A percentile compares a stretch with the other conserved stretches of the same genome.
These are phyloP conservation scores for Willisornis vidua DNA, from an alignment of 2,113 vertebrate genomes.

Conservation along the genomic window DNA sequence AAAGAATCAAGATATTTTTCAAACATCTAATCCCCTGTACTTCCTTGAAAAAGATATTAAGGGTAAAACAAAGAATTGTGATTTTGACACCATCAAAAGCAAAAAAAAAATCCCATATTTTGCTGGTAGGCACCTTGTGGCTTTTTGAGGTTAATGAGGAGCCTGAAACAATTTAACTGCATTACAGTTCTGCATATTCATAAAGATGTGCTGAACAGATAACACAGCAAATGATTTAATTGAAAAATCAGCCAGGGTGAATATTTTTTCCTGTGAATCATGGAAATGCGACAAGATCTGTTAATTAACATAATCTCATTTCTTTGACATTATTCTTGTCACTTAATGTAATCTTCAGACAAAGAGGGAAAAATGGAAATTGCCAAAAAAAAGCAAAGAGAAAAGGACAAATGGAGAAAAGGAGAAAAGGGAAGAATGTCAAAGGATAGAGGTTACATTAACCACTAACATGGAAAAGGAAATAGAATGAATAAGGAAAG, in stretches of 20 bases:
- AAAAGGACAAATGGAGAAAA: background rate
- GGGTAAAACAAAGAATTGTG: constrained; percentile 10
- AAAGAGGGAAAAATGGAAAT: background rate
- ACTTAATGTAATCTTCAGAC: constrained; percentile 31
- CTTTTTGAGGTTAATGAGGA: constrained; percentile 52
- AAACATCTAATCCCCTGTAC: background rate
- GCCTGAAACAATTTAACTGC: constrained; percentile 30
- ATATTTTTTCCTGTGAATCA: constrained; percentile 42
- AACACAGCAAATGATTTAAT: constrained; percentile 63
- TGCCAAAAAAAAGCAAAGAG: background rate
- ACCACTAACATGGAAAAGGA: background rate
- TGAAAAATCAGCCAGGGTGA: constrained; percentile 62
- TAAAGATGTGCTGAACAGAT: constrained; percentile 50
- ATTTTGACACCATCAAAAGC: background rate
- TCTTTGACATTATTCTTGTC: constrained; percentile 59
- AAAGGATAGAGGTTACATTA: background rate
- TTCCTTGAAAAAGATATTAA: constrained; percentile 9
- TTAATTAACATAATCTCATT: constrained; percentile 65
- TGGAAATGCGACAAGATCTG: constrained; percentile 61
- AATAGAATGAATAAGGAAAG: background rate
- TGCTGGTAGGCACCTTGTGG: constrained; percentile 35
- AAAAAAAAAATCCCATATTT: background rate
- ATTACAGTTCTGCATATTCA: constrained; percentile 56
- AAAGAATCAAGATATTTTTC: constrained; percentile 17
- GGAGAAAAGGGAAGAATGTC: background rate